phyloP scores from a whole-genome alignment of 1,140 invertebrate genomes.

The Brevipalpus yothersi region DNA sequence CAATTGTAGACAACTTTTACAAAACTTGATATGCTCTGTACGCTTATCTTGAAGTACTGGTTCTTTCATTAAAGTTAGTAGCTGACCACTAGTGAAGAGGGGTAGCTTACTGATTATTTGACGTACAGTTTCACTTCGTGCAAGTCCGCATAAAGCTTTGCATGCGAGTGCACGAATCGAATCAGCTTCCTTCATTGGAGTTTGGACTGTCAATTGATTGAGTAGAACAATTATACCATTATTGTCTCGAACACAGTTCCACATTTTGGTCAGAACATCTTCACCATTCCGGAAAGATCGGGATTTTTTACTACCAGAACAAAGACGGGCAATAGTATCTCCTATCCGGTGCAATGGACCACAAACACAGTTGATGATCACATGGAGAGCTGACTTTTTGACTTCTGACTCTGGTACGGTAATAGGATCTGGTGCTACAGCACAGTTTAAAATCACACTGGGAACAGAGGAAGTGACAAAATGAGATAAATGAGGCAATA shows the following conservation, averaged over 20 bases:
- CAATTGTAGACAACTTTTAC: constrained; percentile 74
- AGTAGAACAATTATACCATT: constrained; percentile 69
- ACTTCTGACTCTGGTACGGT: constrained; percentile 68
- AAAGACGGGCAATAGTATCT: constrained; percentile 33
- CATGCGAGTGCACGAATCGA: constrained; percentile 71
- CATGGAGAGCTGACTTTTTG: constrained; percentile 59
- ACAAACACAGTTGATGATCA: constrained; percentile 77
- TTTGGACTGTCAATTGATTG: constrained; percentile 61
- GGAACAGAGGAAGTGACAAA: constrained; percentile 5
- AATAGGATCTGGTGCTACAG: constrained; percentile 36
- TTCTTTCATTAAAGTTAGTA: constrained; percentile 78
- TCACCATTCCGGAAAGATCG: constrained; percentile 33
- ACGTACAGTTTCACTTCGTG: constrained; percentile 62
- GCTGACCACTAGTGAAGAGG: constrained; percentile 69
- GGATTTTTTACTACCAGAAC: constrained; percentile 1
- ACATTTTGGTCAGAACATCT: constrained; percentile 65
- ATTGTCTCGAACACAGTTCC: constrained; percentile 71
- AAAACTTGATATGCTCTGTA: constrained; percentile 80
- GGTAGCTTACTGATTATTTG: constrained; percentile 91
- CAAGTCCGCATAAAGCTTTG: constrained; percentile 60
- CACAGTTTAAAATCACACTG: constrained; percentile 43
- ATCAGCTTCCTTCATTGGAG: constrained; percentile 87
- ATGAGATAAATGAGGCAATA: not conserved
- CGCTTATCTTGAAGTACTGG: constrained; percentile 84
- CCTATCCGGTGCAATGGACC: constrained; percentile 43